These are phyloP conservation scores for Beris chalybata DNA, from an alignment of 2,888 invertebrate genomes.

Conservation along the genomic window DNA sequence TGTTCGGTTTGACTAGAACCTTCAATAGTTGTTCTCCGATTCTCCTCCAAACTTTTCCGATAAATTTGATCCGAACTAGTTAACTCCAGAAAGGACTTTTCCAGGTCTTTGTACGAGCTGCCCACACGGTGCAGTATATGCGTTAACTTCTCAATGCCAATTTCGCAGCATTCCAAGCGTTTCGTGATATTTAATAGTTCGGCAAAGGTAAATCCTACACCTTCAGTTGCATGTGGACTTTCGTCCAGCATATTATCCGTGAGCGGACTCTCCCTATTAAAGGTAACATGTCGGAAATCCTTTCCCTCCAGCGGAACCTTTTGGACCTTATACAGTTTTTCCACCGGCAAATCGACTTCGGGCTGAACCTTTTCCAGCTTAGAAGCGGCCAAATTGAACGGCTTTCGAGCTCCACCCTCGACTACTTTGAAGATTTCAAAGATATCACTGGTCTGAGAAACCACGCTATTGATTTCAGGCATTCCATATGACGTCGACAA, in stretches of 20 bases:
- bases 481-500: neutral
- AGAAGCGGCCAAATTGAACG: conserved; percentile 9
- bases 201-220: neutral
- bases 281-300: conserved; percentile 5
- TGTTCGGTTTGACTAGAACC: too few species aligned
- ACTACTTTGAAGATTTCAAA: conserved; percentile 14
- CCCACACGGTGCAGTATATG: neutral
- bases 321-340: neutral
- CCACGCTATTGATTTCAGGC: conserved; percentile 8
- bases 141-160: conserved; percentile 16
- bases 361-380: conserved; percentile 10
- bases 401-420: conserved; percentile 15
- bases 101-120: neutral
- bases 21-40: too few species aligned
- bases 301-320: neutral
- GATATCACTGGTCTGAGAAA: neutral
- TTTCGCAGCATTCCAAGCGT: conserved; percentile 19
- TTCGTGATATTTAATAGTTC: conserved; percentile 6
- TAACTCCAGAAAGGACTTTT: neutral
- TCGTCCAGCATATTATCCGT: neutral
- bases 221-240: too few species aligned
- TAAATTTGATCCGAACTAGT: neutral
- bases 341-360: conserved; percentile 5
- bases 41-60: neutral
- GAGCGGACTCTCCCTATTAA: neutral